Evolutionary conservation across 2,113 vertebrate species (phyloP).

Genomic region (Aspidoscelis tigris): DNA sequence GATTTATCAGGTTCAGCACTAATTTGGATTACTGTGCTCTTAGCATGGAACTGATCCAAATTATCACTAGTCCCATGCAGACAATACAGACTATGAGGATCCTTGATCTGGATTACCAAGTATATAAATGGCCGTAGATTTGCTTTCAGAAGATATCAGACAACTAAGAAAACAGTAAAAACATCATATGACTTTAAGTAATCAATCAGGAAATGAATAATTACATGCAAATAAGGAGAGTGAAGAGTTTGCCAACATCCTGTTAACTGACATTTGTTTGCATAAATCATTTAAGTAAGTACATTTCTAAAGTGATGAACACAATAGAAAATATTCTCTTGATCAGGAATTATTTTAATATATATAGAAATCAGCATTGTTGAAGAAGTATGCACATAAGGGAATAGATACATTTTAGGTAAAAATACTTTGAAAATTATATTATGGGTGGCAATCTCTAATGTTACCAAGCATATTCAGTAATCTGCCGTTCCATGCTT

Average conservation of each 20-base stretch:
- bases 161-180: slow-evolving; percentile 17
- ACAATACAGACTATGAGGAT: too few species aligned
- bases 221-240: slow-evolving; percentile 23
- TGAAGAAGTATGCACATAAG: slow-evolving; percentile 32
- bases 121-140: neutral
- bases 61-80: too few species aligned
- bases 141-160: neutral
- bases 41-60: too few species aligned
- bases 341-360: slow-evolving; percentile 35
- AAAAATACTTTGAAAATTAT: neutral
- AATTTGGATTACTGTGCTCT: too few species aligned
- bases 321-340: slow-evolving; percentile 32
- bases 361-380: slow-evolving; percentile 31
- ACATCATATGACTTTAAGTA: slow-evolving; percentile 36
- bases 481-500: neutral
- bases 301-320: slow-evolving; percentile 46
- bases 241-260: slow-evolving; percentile 40
- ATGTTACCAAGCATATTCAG: slow-evolving; percentile 1
- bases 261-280: slow-evolving; percentile 20
- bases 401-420: slow-evolving; percentile 10
- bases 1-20: too few species aligned
- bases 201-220: slow-evolving; percentile 26
- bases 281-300: slow-evolving; percentile 48
- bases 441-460: neutral
- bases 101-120: too few species aligned